phyloP scores from a whole-genome alignment of 1,140 invertebrate genomes.

The Aphelenchoides besseyi region DNA sequence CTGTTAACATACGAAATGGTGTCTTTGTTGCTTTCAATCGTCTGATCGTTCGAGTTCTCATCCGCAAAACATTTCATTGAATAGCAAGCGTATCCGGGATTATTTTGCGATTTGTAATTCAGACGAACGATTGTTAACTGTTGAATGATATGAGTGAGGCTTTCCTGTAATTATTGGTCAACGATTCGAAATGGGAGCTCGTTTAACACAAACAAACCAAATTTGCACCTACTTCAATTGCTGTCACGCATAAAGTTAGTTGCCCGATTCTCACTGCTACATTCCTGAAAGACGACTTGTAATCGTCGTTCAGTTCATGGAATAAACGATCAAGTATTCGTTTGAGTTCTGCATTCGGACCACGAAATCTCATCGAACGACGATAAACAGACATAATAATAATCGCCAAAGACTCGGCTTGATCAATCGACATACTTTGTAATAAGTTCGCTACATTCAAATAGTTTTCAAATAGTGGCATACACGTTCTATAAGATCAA shows the following conservation, averaged over 20 bases:
- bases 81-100: too few species aligned
- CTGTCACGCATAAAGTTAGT: neutral
- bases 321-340: neutral
- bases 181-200: too few species aligned
- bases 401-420: neutral
- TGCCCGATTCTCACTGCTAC: neutral
- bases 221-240: slow-evolving; percentile 7
- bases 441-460: neutral
- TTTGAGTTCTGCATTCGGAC: neutral
- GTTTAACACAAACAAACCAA: too few species aligned
- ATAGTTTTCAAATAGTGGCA: neutral
- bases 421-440: neutral
- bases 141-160: too few species aligned
- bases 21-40: too few species aligned
- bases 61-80: too few species aligned
- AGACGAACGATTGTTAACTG: too few species aligned
- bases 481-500: neutral
- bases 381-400: neutral
- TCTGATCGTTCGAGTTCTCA: too few species aligned
- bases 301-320: neutral
- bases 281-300: neutral
- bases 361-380: neutral
- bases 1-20: too few species aligned
- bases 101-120: too few species aligned
- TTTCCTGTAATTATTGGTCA: too few species aligned